Base-by-base conservation (phyloP, 2,113 vertebrate species). In the Tautogolabrus adspersus region DNA sequence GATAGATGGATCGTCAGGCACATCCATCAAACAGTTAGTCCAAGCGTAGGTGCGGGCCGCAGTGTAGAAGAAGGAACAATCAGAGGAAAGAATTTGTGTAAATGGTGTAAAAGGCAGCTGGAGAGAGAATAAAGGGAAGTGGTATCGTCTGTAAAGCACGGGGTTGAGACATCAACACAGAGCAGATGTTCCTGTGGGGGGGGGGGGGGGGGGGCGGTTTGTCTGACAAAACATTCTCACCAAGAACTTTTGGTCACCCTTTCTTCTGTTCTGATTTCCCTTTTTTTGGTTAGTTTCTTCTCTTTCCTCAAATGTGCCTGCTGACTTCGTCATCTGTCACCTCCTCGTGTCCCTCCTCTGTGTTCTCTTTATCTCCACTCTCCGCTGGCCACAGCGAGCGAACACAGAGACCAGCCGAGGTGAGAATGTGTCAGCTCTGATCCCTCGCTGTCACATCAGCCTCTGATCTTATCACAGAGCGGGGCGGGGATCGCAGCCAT, bases 371-470 rank as follows among this genome's bases (percentile, higher is more conserved):
- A 78, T 74, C 56, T 72, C n/a, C 0, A 13, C 66, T 71, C 71
- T 56, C n/a, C 18, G 57, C 52, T 6, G 40, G 65, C 63, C 66
- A 37, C 55, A 1, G 63, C 3, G 26, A 4, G 42, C 1, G 40
- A 82, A 12, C 60, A 6, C 60, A 6, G n/a, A 49, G 65, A 30
- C 49, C 44, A 10, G 64, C 30, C 38, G 49, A 73, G 81, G 72
- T 84, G 76, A 78, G 59, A 64, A 75, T 38, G 23, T 15, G 77
- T 77, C 81, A 51, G 72, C 62, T 72, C 69, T 70, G 79, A 88
- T 86, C 79, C 58, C 34, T 57, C 63, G 26, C 73, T 37, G 77
- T 72, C 87, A 83, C 60, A 21, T 71, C 55, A 7, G 23, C 26
- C 23, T 72, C 67, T 34, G 81, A 72, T 84, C 61, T 63, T 38